These are phyloP conservation scores for Micrasema longulum DNA, from an alignment of 1,140 invertebrate genomes.

Conservation along the genomic window DNA sequence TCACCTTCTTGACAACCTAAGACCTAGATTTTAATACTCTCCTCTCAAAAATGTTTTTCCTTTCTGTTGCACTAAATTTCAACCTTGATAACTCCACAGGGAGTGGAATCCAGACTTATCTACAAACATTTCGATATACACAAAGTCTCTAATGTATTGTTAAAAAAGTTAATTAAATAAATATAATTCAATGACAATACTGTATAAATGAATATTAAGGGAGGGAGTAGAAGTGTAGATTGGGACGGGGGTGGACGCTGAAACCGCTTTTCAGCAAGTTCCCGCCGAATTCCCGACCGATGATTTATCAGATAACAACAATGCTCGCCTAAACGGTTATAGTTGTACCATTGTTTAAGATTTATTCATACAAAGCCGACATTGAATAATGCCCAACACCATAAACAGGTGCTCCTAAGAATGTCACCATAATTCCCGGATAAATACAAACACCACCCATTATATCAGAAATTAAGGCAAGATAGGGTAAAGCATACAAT, in stretches of 20 bases:
- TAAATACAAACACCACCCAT: neutral
- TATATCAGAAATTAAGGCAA: neutral
- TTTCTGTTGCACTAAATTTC: no score
- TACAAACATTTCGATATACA: no score
- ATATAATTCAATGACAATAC: no score
- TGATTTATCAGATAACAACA: conserved; percentile 45
- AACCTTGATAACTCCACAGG: no score
- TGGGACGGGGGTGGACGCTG: neutral
- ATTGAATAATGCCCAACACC: conserved; percentile 24
- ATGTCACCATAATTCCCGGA: conserved; percentile 3
- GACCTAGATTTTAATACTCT: no score
- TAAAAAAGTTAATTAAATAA: no score
- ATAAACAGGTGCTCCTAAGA: conserved; percentile 16
- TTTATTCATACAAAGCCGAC: conserved; percentile 37
- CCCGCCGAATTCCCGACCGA: conserved; percentile 30
- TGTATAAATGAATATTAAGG: no score
- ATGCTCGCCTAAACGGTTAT: conserved; percentile 37
- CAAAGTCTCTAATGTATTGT: no score
- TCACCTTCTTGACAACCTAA: no score
- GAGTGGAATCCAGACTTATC: no score
- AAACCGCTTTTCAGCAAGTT: conserved; percentile 13
- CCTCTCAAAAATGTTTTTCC: no score
- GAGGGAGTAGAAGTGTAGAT: neutral
- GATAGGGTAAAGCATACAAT: no score
- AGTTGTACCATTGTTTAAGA: conserved; percentile 36